Conservation (phyloP, 2,113 vertebrate genomes). For the Stercorarius parasiticus region DNA sequence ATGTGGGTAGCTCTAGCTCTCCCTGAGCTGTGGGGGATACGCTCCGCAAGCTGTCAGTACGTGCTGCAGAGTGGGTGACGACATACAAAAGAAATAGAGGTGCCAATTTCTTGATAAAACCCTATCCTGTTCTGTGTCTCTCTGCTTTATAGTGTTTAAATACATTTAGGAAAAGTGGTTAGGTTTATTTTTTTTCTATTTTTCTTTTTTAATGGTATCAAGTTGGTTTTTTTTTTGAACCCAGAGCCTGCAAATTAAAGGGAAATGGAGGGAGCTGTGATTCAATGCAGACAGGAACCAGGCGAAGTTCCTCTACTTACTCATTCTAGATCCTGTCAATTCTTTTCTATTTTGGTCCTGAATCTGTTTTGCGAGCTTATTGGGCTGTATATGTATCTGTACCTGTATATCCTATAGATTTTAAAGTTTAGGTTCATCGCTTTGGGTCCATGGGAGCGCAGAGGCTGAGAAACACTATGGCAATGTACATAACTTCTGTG, state of each 20-base stretch:
- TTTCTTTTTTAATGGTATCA: neutral
- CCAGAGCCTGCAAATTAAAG: neutral
- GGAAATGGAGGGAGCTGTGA: constrained; percentile 31
- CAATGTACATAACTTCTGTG: neutral
- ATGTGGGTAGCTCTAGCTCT: neutral
- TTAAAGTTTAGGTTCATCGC: neutral
- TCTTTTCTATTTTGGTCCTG: constrained; percentile 16
- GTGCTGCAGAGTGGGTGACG: neutral
- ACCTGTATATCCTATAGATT: neutral
- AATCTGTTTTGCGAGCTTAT: neutral
- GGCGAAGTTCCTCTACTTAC: constrained; percentile 23
- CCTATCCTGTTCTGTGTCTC: neutral
- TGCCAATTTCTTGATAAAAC: neutral
- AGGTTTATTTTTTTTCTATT: fast-evolving
- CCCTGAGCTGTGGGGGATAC: neutral
- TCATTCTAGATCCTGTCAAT: constrained; percentile 40
- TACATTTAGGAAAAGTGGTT: neutral
- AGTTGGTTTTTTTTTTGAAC: neutral
- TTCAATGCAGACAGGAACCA: constrained; percentile 42
- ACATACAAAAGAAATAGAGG: neutral
- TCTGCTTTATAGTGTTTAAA: neutral
- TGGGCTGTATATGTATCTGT: neutral
- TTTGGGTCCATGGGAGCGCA: neutral
- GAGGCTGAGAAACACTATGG: neutral
- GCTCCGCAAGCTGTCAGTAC: neutral